Evolutionary conservation across 2,888 invertebrate species (phyloP), one percentile per base, ranked within the genome.

Genomic region (Isotomurus palustris): DNA sequence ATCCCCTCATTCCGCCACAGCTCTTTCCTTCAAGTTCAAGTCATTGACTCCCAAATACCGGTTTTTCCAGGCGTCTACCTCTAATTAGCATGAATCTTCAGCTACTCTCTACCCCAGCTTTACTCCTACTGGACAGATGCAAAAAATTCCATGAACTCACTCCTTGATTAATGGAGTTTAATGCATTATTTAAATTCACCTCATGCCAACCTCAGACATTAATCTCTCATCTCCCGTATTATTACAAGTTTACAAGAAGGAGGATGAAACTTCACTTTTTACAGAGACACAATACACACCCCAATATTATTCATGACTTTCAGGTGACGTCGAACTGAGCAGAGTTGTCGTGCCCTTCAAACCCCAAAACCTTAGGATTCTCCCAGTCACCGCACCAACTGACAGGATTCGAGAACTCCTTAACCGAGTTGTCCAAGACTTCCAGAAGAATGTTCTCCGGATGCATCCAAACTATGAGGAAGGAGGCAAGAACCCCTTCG

Each of bases 311-410:
- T n/a, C n/a, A n/a, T 29, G 17, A 24, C 8, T 50, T 53, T 14
- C 22, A 69, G 69, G 72, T 21, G 62, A 69, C 56, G 68, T 70
- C 17, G 67, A 67, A 45, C 60, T 69, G 27, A 68, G 69, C 49
- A 62, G 68, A 50, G 67, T 67, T 21, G 67, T 69, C 38, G 68
- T 71, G 29, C 69, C 70, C 38, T 71, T 71, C 66, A 69, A 69
- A 45, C 68, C 69, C 10, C 68, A 69, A 61, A 69, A 71, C 53
- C 48, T 71, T 36, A 60, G 69, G 49, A 62, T 69, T 47, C 60
- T 69, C 41, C 69, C 69, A 36, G 69, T 69, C 53, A 68, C 68
- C 29, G 69, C 69, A 32, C 69, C 69, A 21, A 69, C 69, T 14
- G 69, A 69, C 57, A 60, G 69, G 45, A 62, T 65, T 51, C 58